Evolutionary conservation across 2,888 invertebrate genomes (phyloP), one percentile per base, ranked within the genome.

Genomic region (Aproaerema taeniolella): DNA sequence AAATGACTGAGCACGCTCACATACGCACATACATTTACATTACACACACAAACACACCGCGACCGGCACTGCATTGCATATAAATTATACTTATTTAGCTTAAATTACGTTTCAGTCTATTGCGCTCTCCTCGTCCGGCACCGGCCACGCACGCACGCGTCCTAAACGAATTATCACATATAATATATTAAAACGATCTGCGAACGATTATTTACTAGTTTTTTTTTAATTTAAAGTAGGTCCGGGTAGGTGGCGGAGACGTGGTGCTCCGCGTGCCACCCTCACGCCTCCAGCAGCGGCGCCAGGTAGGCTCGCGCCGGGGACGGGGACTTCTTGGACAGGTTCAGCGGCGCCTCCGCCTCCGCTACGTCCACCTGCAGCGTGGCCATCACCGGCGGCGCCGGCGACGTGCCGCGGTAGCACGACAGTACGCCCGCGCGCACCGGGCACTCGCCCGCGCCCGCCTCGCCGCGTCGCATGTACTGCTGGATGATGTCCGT

Each of bases 401-500:
- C 91, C 83, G 52, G 88, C 64, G 69, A 76, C 44, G 69, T 68
- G 44, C 76, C 74, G 47, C 78, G 78, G 65, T 68, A 71, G 74
- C 78, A 77, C 32, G 72, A 46, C 33, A 74, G 66, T 2, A 26
- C 62, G 67, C 8, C 53, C 62, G 55, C 30, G 8, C 79, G 81
- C 67, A 75, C 61, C 47, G 81, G 77, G 63, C 81, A 80, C 77
- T 58, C 89, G 46, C 87, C 81, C 46, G 88, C 85, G 41, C 78
- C 71, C 6, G 86, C 75, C 56, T 93, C 92, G 2, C 91, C 91
- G 45, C 95, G 90, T 91, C 96, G 95, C 74, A 97, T 95, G 78
- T 95, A 95, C 72, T 93, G 95, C 80, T 96, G 96, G 68, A 97
- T 95, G 64, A 96, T 93, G 77, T 97, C 96, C 24, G 95, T 95